Conservation (phyloP, 1,140 invertebrate genomes). For the Aphaenogaster rudis region DNA sequence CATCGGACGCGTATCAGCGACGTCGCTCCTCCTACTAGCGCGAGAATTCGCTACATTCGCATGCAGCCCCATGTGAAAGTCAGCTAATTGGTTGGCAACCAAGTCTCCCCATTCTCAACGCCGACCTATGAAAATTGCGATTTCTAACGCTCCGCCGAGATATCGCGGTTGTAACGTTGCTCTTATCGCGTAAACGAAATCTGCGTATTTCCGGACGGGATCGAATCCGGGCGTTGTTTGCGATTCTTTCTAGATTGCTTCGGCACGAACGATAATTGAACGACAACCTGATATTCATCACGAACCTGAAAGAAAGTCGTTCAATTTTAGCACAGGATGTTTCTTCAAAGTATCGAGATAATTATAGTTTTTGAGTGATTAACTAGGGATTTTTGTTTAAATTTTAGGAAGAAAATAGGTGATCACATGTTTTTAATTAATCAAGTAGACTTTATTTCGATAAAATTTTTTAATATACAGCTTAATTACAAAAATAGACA, state of each 20-base stretch:
- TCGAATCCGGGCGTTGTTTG: conserved; percentile 13
- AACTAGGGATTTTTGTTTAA: not conserved
- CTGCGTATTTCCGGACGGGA: conserved; percentile 24
- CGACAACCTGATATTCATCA: conserved; percentile 27
- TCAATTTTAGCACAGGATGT: not conserved
- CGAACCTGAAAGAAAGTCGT: not conserved
- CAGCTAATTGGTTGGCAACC: conserved; percentile 61
- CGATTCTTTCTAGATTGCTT: conserved; percentile 28
- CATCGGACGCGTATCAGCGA: conserved; percentile 63
- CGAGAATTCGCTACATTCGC: conserved; percentile 60
- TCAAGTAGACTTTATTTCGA: not conserved
- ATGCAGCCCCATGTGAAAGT: conserved; percentile 58
- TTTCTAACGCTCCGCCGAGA: conserved; percentile 51
- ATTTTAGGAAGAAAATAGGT: not conserved
- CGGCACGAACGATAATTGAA: conserved; percentile 44
- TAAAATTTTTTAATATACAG: not conserved
- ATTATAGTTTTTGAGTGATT: not conserved
- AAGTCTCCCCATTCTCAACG: conserved; percentile 58
- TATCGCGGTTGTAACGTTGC: conserved; percentile 11
- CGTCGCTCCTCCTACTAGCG: conserved; percentile 58
- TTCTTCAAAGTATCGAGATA: not conserved
- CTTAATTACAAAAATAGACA: not conserved
- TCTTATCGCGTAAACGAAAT: conserved; percentile 39
- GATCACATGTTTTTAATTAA: not conserved
- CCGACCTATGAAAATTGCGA: conserved; percentile 60